Percentiles rank a stretch among this genome's conserved stretches.
These are phyloP conservation scores for Leptodactylus fuscus DNA, from an alignment of 2,113 vertebrate species.

Conservation along the genomic window DNA sequence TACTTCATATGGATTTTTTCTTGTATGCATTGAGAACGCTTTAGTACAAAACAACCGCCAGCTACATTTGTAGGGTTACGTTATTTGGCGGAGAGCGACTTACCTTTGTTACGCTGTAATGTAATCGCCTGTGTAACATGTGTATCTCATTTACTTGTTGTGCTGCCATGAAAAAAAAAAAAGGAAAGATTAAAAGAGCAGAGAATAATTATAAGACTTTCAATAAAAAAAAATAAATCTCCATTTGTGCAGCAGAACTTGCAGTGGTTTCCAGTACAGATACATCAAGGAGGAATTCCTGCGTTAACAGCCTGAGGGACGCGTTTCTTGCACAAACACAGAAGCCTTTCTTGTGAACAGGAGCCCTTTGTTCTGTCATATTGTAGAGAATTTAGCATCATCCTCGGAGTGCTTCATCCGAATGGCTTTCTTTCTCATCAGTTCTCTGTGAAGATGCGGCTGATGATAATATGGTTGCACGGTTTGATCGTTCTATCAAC, in stretches of 20 bases:
- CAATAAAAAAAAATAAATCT: conserved; percentile 24
- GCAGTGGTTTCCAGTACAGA: conserved; percentile 43
- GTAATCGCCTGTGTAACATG: conserved; percentile 41
- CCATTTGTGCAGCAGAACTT: conserved; percentile 36
- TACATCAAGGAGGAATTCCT: conserved; percentile 41
- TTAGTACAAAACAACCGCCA: neutral
- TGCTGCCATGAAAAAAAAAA: conserved; percentile 28
- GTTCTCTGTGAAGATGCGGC: conserved; percentile 22
- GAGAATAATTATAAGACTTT: conserved; percentile 49
- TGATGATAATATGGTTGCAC: conserved; percentile 8
- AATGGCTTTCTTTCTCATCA: conserved; percentile 33
- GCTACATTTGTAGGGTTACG: neutral
- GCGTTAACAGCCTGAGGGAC: conserved; percentile 38
- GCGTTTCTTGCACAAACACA: conserved; percentile 50
- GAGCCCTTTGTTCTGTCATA: conserved; percentile 34
- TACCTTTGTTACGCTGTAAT: conserved; percentile 54
- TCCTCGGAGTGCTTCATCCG: conserved; percentile 11
- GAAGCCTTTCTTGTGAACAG: conserved; percentile 40
- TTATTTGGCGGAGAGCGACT: conserved; percentile 10
- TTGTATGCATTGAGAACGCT: neutral
- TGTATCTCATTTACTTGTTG: conserved; percentile 54
- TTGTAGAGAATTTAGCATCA: conserved; percentile 28
- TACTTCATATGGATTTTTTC: neutral
- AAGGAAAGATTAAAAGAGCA: conserved; percentile 55
- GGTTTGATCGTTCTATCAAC: conserved; percentile 43